Evolutionary conservation across 2,797 vertebrate genomes (phyloP).

Genomic region (Thripadectes ignobilis): DNA sequence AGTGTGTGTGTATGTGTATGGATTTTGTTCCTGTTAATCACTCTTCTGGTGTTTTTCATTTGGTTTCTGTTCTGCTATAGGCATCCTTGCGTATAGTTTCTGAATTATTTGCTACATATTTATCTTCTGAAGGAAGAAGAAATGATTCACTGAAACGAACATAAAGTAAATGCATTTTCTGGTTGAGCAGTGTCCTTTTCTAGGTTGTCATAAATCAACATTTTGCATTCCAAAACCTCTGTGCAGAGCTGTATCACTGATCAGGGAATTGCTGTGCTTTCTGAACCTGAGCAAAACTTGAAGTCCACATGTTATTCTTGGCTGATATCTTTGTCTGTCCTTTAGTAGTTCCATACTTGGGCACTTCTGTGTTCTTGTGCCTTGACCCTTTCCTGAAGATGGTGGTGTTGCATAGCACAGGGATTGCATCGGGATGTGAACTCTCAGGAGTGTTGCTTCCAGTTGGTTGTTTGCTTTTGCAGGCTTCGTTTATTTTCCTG

Average conservation of each 20-base stretch:
- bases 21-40: not conserved
- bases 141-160: not conserved
- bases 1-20: not conserved
- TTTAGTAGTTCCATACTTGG: not conserved
- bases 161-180: not conserved
- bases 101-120: not conserved
- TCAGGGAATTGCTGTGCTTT: not conserved
- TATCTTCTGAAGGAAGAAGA: not conserved
- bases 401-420: slow-evolving; percentile 48
- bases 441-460: not conserved
- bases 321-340: not conserved
- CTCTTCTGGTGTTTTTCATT: not conserved
- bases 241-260: not conserved
- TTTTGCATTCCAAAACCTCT: not conserved
- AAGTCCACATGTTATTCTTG: not conserved
- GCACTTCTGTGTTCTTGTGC: not conserved
- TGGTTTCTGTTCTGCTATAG: not conserved
- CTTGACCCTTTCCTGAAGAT: slow-evolving; percentile 46
- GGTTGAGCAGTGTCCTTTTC: not conserved
- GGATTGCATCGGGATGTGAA: not conserved
- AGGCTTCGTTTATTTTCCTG: not conserved
- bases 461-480: slow-evolving; percentile 40
- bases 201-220: not conserved
- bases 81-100: not conserved
- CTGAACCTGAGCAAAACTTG: not conserved